These are phyloP conservation scores for Tromatobia lineatoria DNA, from an alignment of 2,888 invertebrate species.

Conservation along the genomic window DNA sequence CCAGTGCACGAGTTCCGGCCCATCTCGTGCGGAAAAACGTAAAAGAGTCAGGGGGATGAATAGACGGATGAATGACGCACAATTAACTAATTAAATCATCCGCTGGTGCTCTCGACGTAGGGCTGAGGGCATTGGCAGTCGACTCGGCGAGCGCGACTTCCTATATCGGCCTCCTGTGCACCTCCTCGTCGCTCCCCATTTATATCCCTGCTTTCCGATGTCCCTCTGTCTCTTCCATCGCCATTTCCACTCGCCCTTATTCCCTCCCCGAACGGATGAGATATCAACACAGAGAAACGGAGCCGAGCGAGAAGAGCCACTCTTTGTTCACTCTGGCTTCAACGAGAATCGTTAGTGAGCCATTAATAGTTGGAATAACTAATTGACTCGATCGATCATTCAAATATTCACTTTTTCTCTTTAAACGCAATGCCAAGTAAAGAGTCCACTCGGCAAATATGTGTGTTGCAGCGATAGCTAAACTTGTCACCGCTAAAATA, in stretches of 20 bases:
- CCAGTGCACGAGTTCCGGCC: constrained; percentile 30
- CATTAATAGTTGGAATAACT: constrained; percentile 54
- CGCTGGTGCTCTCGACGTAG: constrained; percentile 80
- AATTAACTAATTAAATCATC: constrained; percentile 85
- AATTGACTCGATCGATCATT: constrained; percentile 51
- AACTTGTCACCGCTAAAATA: background rate
- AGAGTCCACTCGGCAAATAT: constrained; percentile 39
- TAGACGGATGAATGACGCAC: constrained; percentile 85
- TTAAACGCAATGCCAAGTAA: background rate
- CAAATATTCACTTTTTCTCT: constrained; percentile 52
- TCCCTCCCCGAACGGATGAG: constrained; percentile 34
- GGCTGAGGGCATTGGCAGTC: constrained; percentile 69
- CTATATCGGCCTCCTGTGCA: constrained; percentile 68
- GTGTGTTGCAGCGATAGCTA: constrained; percentile 25
- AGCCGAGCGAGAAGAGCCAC: constrained; percentile 23
- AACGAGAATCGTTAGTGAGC: constrained; percentile 49
- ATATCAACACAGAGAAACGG: constrained; percentile 16
- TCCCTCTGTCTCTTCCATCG: constrained; percentile 47
- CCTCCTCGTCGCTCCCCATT: constrained; percentile 46
- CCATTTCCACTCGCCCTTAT: constrained; percentile 42
- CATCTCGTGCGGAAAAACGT: constrained; percentile 61
- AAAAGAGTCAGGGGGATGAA: constrained; percentile 81
- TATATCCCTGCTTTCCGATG: constrained; percentile 52
- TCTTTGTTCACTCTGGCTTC: constrained; percentile 55
- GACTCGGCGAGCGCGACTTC: constrained; percentile 65